These are phyloP conservation scores for Micronisus gabar DNA, from an alignment of 2,113 vertebrate species.

Conservation along the genomic window DNA sequence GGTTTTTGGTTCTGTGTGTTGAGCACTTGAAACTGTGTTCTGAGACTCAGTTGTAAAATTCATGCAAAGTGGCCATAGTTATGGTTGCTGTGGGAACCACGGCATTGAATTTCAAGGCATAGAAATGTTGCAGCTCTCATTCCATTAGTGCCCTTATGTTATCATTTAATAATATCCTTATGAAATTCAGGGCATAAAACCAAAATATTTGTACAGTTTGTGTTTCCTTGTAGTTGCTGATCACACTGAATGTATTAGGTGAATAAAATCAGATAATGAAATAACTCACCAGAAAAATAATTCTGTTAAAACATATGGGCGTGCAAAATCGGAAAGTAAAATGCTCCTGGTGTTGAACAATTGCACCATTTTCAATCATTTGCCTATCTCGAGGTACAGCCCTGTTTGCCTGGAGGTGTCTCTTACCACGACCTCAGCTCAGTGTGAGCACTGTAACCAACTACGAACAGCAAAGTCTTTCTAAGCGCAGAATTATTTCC, in stretches of 20 bases:
- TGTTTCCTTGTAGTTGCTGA: not conserved
- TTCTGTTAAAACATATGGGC: not conserved
- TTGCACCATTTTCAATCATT: not conserved
- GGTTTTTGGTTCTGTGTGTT: not conserved
- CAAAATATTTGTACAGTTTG: not conserved
- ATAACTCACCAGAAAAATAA: not conserved
- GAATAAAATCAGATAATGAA: not conserved
- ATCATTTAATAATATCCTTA: not conserved
- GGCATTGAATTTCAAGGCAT: not conserved
- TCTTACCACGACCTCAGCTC: not conserved
- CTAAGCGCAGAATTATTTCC: not conserved
- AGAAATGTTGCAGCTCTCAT: not conserved
- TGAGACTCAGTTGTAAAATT: not conserved
- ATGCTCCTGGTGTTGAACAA: not conserved
- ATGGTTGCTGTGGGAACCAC: constrained; percentile 44
- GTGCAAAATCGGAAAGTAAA: not conserved
- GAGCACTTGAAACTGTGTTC: not conserved
- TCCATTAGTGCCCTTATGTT: not conserved
- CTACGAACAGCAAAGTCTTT: not conserved
- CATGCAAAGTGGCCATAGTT: not conserved
- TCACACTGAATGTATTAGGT: not conserved
- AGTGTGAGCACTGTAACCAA: rapidly evolving
- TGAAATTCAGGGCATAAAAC: not conserved
- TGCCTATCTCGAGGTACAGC: not conserved
- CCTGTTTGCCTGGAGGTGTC: not conserved